Base-by-base conservation (phyloP, 2,797 vertebrate genomes). In the Enteromius treurensis region DNA sequence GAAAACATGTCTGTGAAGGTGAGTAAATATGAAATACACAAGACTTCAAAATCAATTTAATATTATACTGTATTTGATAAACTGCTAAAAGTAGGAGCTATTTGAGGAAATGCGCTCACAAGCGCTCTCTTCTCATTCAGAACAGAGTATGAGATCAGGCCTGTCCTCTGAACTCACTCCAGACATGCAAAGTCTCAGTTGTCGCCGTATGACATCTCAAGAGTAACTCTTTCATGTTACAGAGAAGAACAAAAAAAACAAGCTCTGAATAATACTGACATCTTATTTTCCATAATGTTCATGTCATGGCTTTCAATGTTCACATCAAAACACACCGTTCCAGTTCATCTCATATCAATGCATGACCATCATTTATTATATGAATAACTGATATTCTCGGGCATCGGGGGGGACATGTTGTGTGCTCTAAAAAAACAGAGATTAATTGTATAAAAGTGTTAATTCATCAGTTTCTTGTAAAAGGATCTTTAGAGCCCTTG, bases 191-290 rank as follows among this genome's bases (percentile, higher is more conserved):
- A 29, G 84, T 85, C 73, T 68, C 34, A 53, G 68, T 15, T 32
- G 70, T 40, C 26, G 6, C 26, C 6, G 19, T 45, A 2, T 0
- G 49, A 21, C 55, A 1, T 62, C 37, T 70, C 64, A 1, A 14
- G 73, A 51, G n/a, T 55, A 60, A 55, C 37, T 68, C 23, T 58
- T 51, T 75, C 67, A 29, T 71, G 79, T 71, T 3, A 49, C 37
- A 11, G 53, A 80, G 8, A 13, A 45, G 32, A 14, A 14, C 26
- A 45, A 45, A 11, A 65, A 79, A 79, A 60, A 87, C 67, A 81
- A 84, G 83, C 11, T 4, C 84, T 32, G 21, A 42, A 47, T 84
- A 90, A 91, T 83, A 89, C 90, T 90, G 89, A 90, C 80, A 71
- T 79, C 26, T 14, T 34, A 64, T 32, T 62, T 14, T 1, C 10